Base-by-base conservation (phyloP, 2,113 vertebrate species). In the Pterophyllum scalare region DNA sequence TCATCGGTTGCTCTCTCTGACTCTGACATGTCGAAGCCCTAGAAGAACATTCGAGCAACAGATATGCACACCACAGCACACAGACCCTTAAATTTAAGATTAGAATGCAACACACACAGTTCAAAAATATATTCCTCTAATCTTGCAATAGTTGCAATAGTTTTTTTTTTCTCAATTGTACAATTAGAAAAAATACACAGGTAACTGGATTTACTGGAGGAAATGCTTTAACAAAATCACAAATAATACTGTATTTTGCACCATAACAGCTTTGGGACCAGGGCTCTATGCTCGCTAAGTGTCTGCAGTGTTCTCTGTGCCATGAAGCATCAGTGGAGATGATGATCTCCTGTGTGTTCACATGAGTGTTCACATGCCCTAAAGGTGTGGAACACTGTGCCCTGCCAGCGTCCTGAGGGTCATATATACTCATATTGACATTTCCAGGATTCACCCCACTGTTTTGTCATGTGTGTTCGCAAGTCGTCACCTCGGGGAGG, bases 391-490 rank as follows among this genome's bases (percentile, higher is more conserved):
- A 86, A 57, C 79, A 33, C 80, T 88, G 92, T 80, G 86, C 77
- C 87, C 88, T 49, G 65, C 75, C 67, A 77, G 80, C 17, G 8
- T 90, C 87, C 87, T 88, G 86, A 87, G 89, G 83, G 61, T 85
- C 83, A 74, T 82, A 67, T 43, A 52, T 62, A 56, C 79, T 75
- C 28, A 70, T 58, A 67, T 82, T 22, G 59, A 86, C 61, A 59
- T 79, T 33, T 80, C 40, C 52, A 81, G n/a, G 78, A 79, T 56
- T 35, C 75, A 20, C 43, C 57, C 59, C 72, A 5, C 15, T 81
- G 1, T 43, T 74, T 81, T 90, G 93, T 96, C 95, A 96, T 93
- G 95, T 96, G 89, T 95, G 94, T 57, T 95, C 94, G 3, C 94
- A 95, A 0, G 93, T 81, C 1, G 94, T 94, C 58, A 95, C 93